Conservation (phyloP, 2,888 invertebrate genomes). For the Pheosia gnoma region DNA sequence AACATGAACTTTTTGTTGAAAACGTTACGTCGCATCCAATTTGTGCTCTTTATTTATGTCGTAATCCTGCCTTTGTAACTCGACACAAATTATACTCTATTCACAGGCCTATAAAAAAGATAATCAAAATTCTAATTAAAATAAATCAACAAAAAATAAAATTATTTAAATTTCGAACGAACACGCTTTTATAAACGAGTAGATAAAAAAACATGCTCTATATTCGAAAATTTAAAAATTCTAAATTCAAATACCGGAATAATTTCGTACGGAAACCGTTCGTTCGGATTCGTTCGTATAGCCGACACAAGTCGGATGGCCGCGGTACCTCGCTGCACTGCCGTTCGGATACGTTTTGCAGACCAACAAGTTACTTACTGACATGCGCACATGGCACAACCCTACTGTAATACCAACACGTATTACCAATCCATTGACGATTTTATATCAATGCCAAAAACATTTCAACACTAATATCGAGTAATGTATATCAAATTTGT, state of each 20-base stretch:
- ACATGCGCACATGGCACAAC: slow-evolving; percentile 73
- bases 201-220: not conserved
- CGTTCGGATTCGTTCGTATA: slow-evolving; percentile 48
- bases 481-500: slow-evolving; percentile 31
- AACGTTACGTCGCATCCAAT: slow-evolving; percentile 53
- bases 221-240: slow-evolving; percentile 22
- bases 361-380: slow-evolving; percentile 80
- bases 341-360: slow-evolving; percentile 61
- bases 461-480: slow-evolving; percentile 11
- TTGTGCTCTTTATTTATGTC: slow-evolving; percentile 27
- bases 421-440: slow-evolving; percentile 41
- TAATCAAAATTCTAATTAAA: not conserved
- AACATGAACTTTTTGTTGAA: slow-evolving; percentile 28
- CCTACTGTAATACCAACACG: slow-evolving; percentile 45
- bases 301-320: slow-evolving; percentile 58
- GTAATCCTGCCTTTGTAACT: not conserved
- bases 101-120: not conserved
- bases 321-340: slow-evolving; percentile 76
- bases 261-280: slow-evolving; percentile 48
- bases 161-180: slow-evolving; percentile 14
- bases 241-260: slow-evolving; percentile 39
- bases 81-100: slow-evolving; percentile 18
- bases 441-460: slow-evolving; percentile 24
- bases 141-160: slow-evolving; percentile 3
- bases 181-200: not conserved